Conservation (phyloP, 2,797 vertebrate species). For the Chrysolophus pictus region DNA sequence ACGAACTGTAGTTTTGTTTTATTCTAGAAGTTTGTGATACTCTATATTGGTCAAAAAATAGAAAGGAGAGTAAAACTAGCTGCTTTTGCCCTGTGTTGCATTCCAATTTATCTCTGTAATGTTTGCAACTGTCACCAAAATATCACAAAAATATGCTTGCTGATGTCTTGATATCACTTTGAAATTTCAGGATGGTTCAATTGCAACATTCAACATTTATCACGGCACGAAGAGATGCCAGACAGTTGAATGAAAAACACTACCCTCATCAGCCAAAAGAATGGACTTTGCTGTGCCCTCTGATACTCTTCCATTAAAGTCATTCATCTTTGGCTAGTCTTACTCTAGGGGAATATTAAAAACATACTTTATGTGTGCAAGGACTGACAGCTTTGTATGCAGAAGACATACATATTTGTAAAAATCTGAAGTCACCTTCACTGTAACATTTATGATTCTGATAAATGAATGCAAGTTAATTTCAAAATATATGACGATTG, state of each 20-base stretch:
- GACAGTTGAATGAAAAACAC: conserved; percentile 18
- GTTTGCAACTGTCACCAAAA: background rate
- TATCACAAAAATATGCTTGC: background rate
- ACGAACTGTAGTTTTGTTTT: background rate
- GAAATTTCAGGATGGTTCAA: conserved; percentile 26
- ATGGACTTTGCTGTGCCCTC: conserved; percentile 1
- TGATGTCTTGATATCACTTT: background rate
- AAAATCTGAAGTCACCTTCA: conserved; percentile 20
- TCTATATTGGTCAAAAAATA: background rate
- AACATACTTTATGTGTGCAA: background rate
- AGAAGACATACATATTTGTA: background rate
- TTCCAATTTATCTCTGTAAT: background rate
- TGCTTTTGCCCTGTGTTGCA: background rate
- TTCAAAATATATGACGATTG: background rate
- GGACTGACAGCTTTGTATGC: background rate
- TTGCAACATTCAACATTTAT: conserved; percentile 7
- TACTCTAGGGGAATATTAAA: conserved; percentile 25
- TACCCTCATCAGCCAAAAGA: conserved; percentile 10
- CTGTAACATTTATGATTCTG: background rate
- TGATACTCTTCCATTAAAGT: conserved; percentile 19
- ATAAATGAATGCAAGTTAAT: background rate
- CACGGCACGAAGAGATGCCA: background rate
- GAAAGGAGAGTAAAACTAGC: background rate
- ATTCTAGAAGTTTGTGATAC: background rate
- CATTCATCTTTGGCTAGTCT: conserved; percentile 2